phyloP scores from a whole-genome alignment of 35 echinoderm and acorn worm species.

The Stichopus chloronotus region DNA sequence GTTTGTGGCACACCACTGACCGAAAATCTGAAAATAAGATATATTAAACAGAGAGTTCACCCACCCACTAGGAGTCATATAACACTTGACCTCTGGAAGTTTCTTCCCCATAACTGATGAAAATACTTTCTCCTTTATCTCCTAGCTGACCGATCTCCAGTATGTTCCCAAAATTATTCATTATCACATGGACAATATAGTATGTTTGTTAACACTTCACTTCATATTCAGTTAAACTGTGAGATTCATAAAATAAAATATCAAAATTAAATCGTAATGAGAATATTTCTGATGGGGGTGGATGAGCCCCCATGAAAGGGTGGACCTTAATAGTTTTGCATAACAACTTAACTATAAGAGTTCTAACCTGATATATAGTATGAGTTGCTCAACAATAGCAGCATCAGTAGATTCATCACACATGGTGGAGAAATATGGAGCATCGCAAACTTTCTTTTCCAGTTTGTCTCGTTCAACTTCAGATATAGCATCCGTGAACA shows the following conservation, averaged over 20 bases:
- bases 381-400: not conserved
- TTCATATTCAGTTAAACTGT: not conserved
- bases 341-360: constrained; percentile 4
- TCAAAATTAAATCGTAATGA: not conserved
- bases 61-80: constrained; percentile 14
- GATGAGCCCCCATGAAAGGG: not conserved
- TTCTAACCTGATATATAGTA: not conserved
- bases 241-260: not conserved
- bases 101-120: not conserved
- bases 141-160: no score
- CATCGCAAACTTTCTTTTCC: not conserved
- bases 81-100: not conserved
- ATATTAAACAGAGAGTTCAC: not conserved
- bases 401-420: constrained; percentile 41
- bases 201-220: not conserved
- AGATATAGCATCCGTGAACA: constrained; percentile 26
- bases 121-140: not conserved
- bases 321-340: not conserved
- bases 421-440: constrained; percentile 5
- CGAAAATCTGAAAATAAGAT: not conserved
- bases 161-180: no score
- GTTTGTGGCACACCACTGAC: constrained; percentile 4
- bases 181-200: no score
- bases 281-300: not conserved
- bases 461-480: constrained; percentile 11